Percentiles rank a stretch among this genome's conserved stretches.
Evolutionary conservation across 1,140 invertebrate species (phyloP).

Genomic region (Atta colombica): DNA sequence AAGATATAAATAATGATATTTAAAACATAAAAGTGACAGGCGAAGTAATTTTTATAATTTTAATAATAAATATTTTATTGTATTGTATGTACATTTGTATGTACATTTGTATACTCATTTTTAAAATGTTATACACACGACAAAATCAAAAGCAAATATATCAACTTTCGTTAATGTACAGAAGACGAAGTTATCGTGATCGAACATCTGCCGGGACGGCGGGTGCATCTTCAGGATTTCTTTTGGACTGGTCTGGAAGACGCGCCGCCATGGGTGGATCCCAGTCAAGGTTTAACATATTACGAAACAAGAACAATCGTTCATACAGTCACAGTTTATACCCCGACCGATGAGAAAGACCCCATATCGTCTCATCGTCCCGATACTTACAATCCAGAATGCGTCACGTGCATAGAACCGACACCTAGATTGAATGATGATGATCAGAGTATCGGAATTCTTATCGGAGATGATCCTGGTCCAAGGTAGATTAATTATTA

Average conservation of each 20-base stretch:
- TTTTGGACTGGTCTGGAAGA: slow-evolving; percentile 95
- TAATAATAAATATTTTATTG: neutral
- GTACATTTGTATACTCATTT: neutral
- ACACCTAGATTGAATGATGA: slow-evolving; percentile 80
- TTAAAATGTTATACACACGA: neutral
- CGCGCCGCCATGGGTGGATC: slow-evolving; percentile 87
- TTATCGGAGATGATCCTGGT: slow-evolving; percentile 84
- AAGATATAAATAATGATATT: neutral
- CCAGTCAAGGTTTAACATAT: slow-evolving; percentile 82
- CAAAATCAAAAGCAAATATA: neutral
- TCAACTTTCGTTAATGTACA: slow-evolving; percentile 54
- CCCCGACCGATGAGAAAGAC: slow-evolving; percentile 69
- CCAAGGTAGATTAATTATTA: slow-evolving; percentile 76
- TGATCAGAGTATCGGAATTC: slow-evolving; percentile 83
- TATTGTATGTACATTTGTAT: too few species aligned
- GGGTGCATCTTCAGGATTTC: slow-evolving; percentile 92
- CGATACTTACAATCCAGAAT: slow-evolving; percentile 74
- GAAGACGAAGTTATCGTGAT: slow-evolving; percentile 85
- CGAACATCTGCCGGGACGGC: slow-evolving; percentile 87
- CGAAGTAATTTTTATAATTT: neutral
- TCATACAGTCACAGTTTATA: slow-evolving; percentile 83
- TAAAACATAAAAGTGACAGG: too few species aligned
- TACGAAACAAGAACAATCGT: slow-evolving; percentile 83
- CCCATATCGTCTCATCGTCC: slow-evolving; percentile 19
- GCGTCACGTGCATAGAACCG: slow-evolving; percentile 82